Percentiles rank a stretch among this genome's conserved stretches.
Conservation (phyloP, 1,140 invertebrate genomes). For the Drosophila subobscura region DNA sequence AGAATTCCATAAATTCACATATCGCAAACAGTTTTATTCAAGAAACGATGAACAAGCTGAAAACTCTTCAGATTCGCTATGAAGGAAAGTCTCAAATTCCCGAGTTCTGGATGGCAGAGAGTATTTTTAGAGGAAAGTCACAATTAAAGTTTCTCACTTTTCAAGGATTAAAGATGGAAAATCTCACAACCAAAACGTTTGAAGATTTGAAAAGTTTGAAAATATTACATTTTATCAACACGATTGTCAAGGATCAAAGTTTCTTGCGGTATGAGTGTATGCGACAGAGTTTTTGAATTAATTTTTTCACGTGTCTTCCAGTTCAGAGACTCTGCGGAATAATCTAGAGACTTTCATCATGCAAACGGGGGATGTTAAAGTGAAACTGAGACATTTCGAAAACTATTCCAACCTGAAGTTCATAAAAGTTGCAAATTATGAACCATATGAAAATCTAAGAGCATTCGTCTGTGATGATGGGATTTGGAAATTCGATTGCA, state of each 20-base stretch:
- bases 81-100: not conserved
- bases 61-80: not conserved
- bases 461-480: not conserved
- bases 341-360: not conserved
- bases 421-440: not conserved
- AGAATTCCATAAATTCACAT: not conserved
- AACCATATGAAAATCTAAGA: not conserved
- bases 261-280: slow-evolving; percentile 7
- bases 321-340: not conserved
- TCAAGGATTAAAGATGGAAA: not conserved
- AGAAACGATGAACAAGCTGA: not conserved
- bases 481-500: not conserved
- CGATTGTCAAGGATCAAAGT: not conserved
- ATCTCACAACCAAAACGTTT: not conserved
- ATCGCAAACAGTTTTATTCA: not conserved
- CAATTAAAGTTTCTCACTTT: not conserved
- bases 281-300: not conserved
- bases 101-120: not conserved
- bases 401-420: not conserved
- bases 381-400: slow-evolving; percentile 10
- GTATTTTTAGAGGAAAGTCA: not conserved
- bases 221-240: not conserved
- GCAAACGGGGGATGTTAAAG: too few species aligned
- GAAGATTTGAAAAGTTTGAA: not conserved
- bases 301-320: not conserved